phyloP scores from a whole-genome alignment of 2,113 vertebrate genomes.

The Eonycteris spelaea region DNA sequence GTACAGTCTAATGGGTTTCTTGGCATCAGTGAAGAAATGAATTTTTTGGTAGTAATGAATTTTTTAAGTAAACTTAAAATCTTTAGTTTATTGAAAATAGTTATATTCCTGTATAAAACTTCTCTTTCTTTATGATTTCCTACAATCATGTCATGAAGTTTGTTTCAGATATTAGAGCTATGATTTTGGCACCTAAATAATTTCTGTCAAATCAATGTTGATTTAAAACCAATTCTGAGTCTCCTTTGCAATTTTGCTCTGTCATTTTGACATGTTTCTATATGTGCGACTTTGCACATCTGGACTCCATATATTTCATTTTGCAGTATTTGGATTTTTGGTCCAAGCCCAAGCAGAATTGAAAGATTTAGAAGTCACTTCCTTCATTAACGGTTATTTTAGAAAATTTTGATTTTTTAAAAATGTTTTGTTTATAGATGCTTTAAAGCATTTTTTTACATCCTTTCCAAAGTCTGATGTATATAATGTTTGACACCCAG shows the following conservation, averaged over 20 bases:
- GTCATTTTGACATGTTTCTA: background rate
- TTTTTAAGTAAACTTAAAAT: background rate
- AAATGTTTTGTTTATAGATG: background rate
- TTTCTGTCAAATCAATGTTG: background rate
- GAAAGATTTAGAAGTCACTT: background rate
- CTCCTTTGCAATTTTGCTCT: background rate
- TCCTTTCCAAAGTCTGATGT: background rate
- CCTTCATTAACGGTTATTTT: background rate
- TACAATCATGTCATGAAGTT: background rate
- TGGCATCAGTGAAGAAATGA: background rate
- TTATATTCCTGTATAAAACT: background rate
- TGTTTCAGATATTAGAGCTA: background rate
- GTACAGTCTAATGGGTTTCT: background rate
- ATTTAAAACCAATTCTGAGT: background rate
- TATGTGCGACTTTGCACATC: background rate
- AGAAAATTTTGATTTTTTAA: background rate
- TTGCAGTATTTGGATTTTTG: background rate
- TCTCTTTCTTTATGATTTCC: background rate
- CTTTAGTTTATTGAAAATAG: background rate
- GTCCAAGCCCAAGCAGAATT: background rate
- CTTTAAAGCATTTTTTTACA: background rate
- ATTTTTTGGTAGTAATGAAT: background rate
- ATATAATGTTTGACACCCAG: background rate
- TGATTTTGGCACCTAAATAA: background rate
- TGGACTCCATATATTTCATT: conserved; percentile 16